These are phyloP conservation scores for Brachycybe producta DNA, from an alignment of 2,888 invertebrate species.

Conservation along the genomic window DNA sequence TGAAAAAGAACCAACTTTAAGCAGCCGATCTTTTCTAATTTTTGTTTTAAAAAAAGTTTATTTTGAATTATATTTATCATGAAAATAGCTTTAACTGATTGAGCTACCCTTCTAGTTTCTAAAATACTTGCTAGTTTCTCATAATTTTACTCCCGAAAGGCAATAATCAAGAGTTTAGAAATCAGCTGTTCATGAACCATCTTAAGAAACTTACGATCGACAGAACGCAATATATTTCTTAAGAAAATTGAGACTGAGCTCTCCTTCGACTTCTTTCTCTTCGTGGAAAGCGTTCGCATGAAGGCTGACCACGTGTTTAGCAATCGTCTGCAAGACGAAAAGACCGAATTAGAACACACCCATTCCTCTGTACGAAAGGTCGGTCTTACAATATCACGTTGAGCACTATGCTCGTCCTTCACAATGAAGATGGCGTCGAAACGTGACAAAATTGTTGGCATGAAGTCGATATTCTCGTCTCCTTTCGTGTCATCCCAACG, in stretches of 20 bases:
- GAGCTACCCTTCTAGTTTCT: no score
- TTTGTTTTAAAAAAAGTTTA: no score
- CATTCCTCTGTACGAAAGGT: no score
- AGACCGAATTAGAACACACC: not conserved
- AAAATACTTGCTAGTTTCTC: no score
- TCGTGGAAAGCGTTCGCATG: slow-evolving; percentile 71
- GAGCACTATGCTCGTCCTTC: slow-evolving; percentile 87
- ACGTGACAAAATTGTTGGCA: slow-evolving; percentile 98
- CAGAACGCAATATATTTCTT: slow-evolving; percentile 89
- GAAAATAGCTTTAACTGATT: no score
- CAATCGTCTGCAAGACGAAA: slow-evolving; percentile 52
- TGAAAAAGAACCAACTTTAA: no score
- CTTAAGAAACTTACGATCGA: slow-evolving; percentile 59
- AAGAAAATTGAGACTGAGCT: slow-evolving; percentile 67
- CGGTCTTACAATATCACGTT: slow-evolving; percentile 63
- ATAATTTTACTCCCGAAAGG: no score
- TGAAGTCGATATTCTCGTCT: slow-evolving; percentile 96
- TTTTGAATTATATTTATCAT: no score
- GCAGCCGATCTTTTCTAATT: no score
- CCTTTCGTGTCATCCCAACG: slow-evolving; percentile 98
- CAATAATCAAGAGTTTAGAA: no score
- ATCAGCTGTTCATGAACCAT: no score
- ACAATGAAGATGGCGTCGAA: slow-evolving; percentile 99
- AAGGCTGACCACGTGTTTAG: slow-evolving; percentile 91
- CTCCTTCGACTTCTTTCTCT: slow-evolving; percentile 53